Evolutionary conservation across 2,797 vertebrate genomes (phyloP).

Genomic region (Rousettus madagascariensis): DNA sequence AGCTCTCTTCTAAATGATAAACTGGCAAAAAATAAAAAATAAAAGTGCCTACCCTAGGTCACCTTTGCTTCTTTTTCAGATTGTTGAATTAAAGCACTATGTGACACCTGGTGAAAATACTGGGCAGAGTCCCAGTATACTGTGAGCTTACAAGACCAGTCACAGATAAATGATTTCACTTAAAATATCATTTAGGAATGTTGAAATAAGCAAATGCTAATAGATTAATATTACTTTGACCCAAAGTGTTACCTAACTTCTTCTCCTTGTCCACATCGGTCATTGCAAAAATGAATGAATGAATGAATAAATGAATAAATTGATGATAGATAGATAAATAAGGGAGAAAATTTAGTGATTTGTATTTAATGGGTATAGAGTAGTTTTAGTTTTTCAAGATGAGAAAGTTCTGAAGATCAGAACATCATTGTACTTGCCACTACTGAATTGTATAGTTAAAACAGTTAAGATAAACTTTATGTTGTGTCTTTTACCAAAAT

Average conservation of each 20-base stretch:
- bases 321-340: background rate
- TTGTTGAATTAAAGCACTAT: background rate
- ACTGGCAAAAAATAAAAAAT: background rate
- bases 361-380: background rate
- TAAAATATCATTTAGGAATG: background rate
- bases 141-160: background rate
- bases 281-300: too few relatives aligned
- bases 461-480: background rate
- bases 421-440: background rate
- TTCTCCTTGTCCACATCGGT: background rate
- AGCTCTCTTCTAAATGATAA: background rate
- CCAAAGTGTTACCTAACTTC: background rate
- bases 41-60: background rate
- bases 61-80: background rate
- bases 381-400: background rate
- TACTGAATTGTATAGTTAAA: background rate
- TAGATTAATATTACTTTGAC: background rate
- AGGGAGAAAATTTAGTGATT: background rate
- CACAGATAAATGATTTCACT: background rate
- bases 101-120: background rate
- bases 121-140: background rate
- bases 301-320: too few relatives aligned
- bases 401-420: background rate
- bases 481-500: background rate
- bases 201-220: background rate